Conservation (phyloP, 2,797 vertebrate species). For the Acanthurus lineatus region DNA sequence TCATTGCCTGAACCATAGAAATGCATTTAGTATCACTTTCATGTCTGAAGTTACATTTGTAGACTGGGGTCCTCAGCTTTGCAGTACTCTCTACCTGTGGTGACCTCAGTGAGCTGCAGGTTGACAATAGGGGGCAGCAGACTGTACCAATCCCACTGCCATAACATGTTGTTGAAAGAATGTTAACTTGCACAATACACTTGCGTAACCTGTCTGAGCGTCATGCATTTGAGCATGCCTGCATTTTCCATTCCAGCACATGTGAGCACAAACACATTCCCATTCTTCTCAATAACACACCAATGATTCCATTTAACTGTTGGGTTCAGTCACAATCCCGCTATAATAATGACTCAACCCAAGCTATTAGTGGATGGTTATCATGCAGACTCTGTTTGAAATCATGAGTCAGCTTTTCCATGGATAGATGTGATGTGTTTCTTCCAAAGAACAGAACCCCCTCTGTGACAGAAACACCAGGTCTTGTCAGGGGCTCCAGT, state of each 20-base stretch:
- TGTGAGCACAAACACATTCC: constrained; percentile 59
- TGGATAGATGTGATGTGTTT: constrained; percentile 39
- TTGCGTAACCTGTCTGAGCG: constrained; percentile 72
- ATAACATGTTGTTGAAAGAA: constrained; percentile 54
- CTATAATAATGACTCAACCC: constrained; percentile 12
- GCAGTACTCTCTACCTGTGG: background rate
- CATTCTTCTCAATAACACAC: constrained; percentile 20
- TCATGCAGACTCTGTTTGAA: constrained; percentile 45
- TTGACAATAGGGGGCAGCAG: constrained; percentile 75
- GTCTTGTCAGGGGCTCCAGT: background rate
- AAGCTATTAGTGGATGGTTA: constrained; percentile 37
- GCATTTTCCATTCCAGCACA: constrained; percentile 77
- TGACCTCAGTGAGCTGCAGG: background rate
- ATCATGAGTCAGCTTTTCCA: constrained; percentile 65
- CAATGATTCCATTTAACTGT: constrained; percentile 28
- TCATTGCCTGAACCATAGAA: background rate
- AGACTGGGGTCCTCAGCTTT: background rate
- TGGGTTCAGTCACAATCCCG: constrained; percentile 7
- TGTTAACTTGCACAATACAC: constrained; percentile 79
- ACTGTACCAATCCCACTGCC: constrained; percentile 33
- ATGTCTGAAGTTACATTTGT: background rate
- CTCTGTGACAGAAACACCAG: constrained; percentile 10
- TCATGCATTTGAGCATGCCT: constrained; percentile 42
- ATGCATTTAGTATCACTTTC: background rate
- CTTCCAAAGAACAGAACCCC: constrained; percentile 50